phyloP scores from a whole-genome alignment of 2,888 invertebrate genomes.

The Hirudinaria manillensis region DNA sequence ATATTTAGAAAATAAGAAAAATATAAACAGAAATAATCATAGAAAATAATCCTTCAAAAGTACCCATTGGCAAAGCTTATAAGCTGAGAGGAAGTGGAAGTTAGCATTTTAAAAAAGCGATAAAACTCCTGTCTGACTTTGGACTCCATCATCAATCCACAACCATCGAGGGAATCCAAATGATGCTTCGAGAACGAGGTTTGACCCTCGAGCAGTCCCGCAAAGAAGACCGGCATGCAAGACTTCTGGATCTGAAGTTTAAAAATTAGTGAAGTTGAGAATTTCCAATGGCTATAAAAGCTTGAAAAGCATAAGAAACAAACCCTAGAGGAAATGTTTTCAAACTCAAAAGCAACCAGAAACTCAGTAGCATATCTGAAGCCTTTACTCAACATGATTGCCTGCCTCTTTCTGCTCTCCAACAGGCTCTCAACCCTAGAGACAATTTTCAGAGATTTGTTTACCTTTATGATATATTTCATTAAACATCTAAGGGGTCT shows the following conservation, averaged over 20 bases:
- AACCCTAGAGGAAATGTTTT: not conserved
- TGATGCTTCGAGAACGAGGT: slow-evolving; percentile 1
- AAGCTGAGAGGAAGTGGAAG: not conserved
- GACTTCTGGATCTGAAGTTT: not conserved
- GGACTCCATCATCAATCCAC: slow-evolving; percentile 25
- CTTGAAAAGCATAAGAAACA: not conserved
- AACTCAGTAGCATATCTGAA: not conserved
- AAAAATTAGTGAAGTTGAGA: not conserved
- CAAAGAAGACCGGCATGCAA: slow-evolving; percentile 10
- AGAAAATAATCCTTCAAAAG: not conserved
- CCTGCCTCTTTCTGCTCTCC: not conserved
- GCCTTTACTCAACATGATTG: slow-evolving; percentile 4
- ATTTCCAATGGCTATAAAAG: not conserved
- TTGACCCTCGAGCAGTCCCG: slow-evolving; percentile 12
- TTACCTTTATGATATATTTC: too few relatives aligned
- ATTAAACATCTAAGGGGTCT: too few relatives aligned
- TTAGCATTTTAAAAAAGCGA: not conserved
- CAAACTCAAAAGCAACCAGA: not conserved
- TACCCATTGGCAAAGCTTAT: not conserved
- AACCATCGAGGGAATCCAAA: slow-evolving; percentile 1
- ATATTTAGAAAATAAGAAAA: not conserved
- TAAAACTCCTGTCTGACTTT: slow-evolving; percentile 9
- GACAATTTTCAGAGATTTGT: not conserved
- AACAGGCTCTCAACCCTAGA: slow-evolving; percentile 20
- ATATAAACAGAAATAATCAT: not conserved